A percentile compares a stretch with the other conserved stretches of the same genome.
Conservation (phyloP, 2,113 vertebrate species). For the Thunnus thynnus region DNA sequence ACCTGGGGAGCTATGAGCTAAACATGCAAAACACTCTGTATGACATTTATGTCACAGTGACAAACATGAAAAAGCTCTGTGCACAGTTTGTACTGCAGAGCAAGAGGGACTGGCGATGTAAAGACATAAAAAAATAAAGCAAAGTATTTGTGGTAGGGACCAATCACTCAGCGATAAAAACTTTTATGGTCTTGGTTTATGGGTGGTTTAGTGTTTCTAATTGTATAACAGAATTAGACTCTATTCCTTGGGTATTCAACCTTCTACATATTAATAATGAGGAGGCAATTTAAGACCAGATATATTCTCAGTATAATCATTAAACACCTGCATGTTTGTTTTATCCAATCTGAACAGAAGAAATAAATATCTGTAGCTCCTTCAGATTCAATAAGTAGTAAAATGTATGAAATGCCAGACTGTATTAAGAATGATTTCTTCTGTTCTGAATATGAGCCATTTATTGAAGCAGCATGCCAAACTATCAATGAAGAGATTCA, state of each 20-base stretch:
- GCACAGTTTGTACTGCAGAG: constrained; percentile 13
- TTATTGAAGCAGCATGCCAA: constrained; percentile 19
- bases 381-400: constrained; percentile 25
- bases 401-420: constrained; percentile 41
- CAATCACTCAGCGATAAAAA: constrained; percentile 1
- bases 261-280: constrained; percentile 14
- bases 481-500: constrained; percentile 22
- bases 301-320: constrained; percentile 21
- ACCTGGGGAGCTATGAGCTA: constrained; percentile 47
- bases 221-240: constrained; percentile 1
- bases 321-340: constrained; percentile 30
- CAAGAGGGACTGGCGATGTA: constrained; percentile 14
- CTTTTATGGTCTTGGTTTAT: too few species aligned
- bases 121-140: constrained; percentile 14
- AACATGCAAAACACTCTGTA: constrained; percentile 16
- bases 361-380: constrained; percentile 37
- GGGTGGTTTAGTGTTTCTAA: too few species aligned
- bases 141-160: constrained; percentile 20
- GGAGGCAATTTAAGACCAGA: constrained; percentile 31
- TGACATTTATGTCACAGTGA: constrained; percentile 58
- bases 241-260: constrained; percentile 9
- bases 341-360: neutral
- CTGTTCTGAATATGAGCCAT: constrained; percentile 25
- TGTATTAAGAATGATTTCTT: constrained; percentile 42
- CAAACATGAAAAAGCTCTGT: constrained; percentile 26